phyloP scores from a whole-genome alignment of 2,888 invertebrate species.

The Anarsia innoxiella region DNA sequence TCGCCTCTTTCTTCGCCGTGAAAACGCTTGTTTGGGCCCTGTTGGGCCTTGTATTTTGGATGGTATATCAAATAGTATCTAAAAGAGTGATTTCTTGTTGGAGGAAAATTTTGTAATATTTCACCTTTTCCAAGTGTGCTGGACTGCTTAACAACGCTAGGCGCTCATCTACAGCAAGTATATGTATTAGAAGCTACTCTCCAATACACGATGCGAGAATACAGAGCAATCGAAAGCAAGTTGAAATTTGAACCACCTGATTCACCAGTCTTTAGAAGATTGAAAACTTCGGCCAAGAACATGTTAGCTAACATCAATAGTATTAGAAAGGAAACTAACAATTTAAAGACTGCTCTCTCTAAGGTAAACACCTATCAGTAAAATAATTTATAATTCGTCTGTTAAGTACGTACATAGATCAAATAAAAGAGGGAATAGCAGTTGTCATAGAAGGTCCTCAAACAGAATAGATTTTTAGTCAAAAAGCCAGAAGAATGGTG shows the following conservation, averaged over 20 bases:
- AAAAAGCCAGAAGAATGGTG: too few species aligned
- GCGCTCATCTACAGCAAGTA: constrained; percentile 74
- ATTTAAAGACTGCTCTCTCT: constrained; percentile 37
- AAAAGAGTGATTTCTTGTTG: background rate
- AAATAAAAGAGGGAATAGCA: too few species aligned
- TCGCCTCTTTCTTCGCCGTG: too few species aligned
- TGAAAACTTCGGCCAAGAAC: constrained; percentile 36
- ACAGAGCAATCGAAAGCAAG: constrained; percentile 39
- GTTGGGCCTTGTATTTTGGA: too few species aligned
- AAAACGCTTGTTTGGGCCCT: too few species aligned
- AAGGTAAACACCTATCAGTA: too few species aligned
- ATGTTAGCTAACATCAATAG: constrained; percentile 38
- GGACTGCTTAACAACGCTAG: constrained; percentile 68
- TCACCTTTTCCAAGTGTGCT: constrained; percentile 66
- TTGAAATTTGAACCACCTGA: constrained; percentile 53
- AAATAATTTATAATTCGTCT: too few species aligned
- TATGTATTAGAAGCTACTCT: constrained; percentile 74
- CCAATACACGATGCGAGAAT: constrained; percentile 66
- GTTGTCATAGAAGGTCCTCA: too few species aligned
- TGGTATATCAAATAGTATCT: too few species aligned
- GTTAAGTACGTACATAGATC: too few species aligned
- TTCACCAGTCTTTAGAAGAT: constrained; percentile 34
- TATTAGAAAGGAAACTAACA: constrained; percentile 41
- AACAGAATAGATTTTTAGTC: too few species aligned
- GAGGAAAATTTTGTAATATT: background rate